Evolutionary conservation across 2,113 vertebrate genomes (phyloP).

Genomic region (Romanogobio albipinnatus): DNA sequence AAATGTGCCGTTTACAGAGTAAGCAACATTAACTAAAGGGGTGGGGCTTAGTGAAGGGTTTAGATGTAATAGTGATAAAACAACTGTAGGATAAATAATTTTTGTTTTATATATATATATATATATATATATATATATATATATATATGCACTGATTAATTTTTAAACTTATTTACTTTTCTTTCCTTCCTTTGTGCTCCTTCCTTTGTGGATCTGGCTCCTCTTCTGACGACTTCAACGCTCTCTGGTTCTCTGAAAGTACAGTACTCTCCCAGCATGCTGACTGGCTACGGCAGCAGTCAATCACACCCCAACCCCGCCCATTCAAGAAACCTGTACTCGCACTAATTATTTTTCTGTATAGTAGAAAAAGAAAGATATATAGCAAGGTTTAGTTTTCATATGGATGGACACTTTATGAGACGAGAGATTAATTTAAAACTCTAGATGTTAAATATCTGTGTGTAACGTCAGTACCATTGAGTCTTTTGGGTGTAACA

Average conservation of each 20-base stretch:
- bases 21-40: not conserved
- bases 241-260: conserved; percentile 55
- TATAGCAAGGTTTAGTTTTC: conserved; percentile 77
- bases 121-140: too few species aligned
- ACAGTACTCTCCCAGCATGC: conserved; percentile 85
- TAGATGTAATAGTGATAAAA: not conserved
- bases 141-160: not conserved
- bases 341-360: conserved; percentile 74
- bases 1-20: not conserved
- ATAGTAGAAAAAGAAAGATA: conserved; percentile 69
- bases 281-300: conserved; percentile 80
- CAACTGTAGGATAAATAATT: not conserved
- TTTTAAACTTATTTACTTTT: not conserved
- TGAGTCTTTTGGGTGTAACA: conserved; percentile 66
- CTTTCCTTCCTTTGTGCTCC: conserved; percentile 43
- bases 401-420: conserved; percentile 79
- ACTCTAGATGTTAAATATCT: conserved; percentile 69
- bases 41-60: not conserved
- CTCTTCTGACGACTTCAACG: conserved; percentile 24
- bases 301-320: conserved; percentile 79
- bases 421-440: conserved; percentile 72
- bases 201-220: conserved; percentile 51
- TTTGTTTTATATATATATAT: too few species aligned
- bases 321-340: conserved; percentile 80
- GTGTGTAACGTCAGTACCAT: conserved; percentile 72